Evolutionary conservation across 2,888 invertebrate genomes (phyloP).

Genomic region (Drosophila peninsularis): DNA sequence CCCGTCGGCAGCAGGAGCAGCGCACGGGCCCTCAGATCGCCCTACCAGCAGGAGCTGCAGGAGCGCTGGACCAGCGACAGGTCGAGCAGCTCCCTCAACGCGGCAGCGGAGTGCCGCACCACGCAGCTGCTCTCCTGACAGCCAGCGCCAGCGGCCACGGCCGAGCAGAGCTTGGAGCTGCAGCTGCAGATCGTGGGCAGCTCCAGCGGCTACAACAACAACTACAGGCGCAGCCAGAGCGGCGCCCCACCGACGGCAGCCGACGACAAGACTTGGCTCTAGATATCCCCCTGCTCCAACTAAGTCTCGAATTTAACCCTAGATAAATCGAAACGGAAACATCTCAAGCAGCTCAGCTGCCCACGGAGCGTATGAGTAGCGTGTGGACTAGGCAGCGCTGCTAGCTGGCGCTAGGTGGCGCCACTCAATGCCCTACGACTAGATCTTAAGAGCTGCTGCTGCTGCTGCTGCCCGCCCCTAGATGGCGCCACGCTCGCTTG

Average conservation of each 20-base stretch:
- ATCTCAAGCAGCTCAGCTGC: neutral
- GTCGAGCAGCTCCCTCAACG: conserved; percentile 17
- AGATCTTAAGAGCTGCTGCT: neutral
- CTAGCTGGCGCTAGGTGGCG: conserved; percentile 2
- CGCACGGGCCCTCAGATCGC: conserved; percentile 34
- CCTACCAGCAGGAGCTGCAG: conserved; percentile 63
- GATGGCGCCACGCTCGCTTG: neutral
- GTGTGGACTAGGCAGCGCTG: neutral
- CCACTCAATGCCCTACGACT: no score
- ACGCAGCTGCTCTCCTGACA: conserved; percentile 66
- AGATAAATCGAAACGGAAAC: neutral
- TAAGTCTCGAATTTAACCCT: conserved; percentile 45
- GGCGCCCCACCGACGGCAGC: conserved; percentile 20
- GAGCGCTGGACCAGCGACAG: conserved; percentile 52
- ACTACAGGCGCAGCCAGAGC: conserved; percentile 59
- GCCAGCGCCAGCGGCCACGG: conserved; percentile 17
- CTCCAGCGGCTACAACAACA: conserved; percentile 57
- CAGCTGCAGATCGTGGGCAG: conserved; percentile 48
- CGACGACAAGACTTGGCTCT: conserved; percentile 82
- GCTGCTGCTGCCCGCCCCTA: neutral
- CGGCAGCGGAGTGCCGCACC: conserved; percentile 41
- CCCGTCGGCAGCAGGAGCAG: conserved; percentile 45
- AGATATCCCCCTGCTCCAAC: conserved; percentile 28
- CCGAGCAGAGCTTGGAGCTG: conserved; percentile 57
- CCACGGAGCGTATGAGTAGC: neutral